phyloP scores from a whole-genome alignment of 2,888 invertebrate species.

The Scaptomyza parva region DNA sequence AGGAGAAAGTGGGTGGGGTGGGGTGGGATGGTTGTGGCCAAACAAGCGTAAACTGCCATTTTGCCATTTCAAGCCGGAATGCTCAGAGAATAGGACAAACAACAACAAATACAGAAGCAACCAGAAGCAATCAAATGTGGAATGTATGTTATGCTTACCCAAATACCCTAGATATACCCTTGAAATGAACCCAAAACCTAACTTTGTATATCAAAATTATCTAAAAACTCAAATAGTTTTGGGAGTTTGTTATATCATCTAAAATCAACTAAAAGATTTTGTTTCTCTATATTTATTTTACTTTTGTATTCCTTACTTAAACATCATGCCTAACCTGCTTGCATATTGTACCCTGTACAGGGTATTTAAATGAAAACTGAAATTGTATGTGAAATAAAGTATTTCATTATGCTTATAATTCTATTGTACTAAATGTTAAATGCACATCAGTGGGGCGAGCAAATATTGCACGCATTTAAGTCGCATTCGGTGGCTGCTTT shows the following conservation, averaged over 20 bases:
- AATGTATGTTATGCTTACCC: rapidly evolving
- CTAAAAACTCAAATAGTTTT: too few relatives aligned
- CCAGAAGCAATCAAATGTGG: too few relatives aligned
- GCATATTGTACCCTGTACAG: neutral
- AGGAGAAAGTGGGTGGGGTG: neutral
- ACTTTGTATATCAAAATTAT: too few relatives aligned
- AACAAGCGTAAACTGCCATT: conserved; percentile 79
- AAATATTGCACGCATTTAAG: conserved; percentile 57
- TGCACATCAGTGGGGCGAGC: conserved; percentile 46
- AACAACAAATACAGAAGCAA: conserved; percentile 13
- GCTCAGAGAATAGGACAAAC: conserved; percentile 18
- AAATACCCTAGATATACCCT: too few relatives aligned
- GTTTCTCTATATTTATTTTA: neutral
- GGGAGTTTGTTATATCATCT: too few relatives aligned
- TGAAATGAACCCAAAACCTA: too few relatives aligned
- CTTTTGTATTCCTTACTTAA: neutral
- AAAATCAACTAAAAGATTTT: too few relatives aligned
- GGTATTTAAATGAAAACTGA: conserved; percentile 56
- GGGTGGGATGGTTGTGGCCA: conserved; percentile 42
- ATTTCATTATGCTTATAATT: conserved; percentile 63
- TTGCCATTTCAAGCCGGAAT: conserved; percentile 62
- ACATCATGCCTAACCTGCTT: neutral
- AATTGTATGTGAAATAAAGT: conserved; percentile 64
- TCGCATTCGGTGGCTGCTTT: conserved; percentile 46
- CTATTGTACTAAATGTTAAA: conserved; percentile 61